phyloP scores from a whole-genome alignment of 37 sponge, comb jelly and placozoan genomes.

The Cliona cf. orientalis region DNA sequence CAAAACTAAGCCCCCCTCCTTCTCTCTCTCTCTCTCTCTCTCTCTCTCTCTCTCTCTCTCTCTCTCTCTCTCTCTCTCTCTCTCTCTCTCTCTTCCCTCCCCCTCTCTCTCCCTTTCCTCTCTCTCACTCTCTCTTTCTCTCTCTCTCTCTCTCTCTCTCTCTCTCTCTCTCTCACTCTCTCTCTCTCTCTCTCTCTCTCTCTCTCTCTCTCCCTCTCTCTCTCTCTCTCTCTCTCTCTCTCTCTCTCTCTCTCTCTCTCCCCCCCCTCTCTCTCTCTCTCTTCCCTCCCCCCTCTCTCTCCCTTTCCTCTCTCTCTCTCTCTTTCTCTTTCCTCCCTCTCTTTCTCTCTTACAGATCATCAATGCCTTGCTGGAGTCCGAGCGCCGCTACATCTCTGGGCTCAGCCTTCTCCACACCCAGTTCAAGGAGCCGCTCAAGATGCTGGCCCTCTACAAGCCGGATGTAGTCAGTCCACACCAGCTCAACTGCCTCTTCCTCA shows the following conservation, averaged over 20 bases:
- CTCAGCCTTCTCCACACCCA: slow-evolving; percentile 38
- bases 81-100: no score
- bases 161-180: slow-evolving; percentile 14
- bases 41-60: slow-evolving; percentile 31
- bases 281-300: slow-evolving; percentile 10
- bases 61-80: no score
- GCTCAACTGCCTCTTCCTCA: slow-evolving; percentile 66
- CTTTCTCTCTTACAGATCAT: slow-evolving; percentile 71
- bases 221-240: slow-evolving; percentile 26
- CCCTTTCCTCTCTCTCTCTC: no score
- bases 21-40: slow-evolving; percentile 22
- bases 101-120: slow-evolving; percentile 15
- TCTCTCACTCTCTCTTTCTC: slow-evolving; percentile 14
- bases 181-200: slow-evolving; percentile 13
- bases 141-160: slow-evolving; percentile 30
- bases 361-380: slow-evolving; percentile 59
- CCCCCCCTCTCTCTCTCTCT: no score
- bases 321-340: slow-evolving; percentile 15
- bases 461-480: slow-evolving; percentile 43
- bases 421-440: slow-evolving; percentile 71
- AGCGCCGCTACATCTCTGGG: slow-evolving; percentile 54
- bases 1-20: neutral
- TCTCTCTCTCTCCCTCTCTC: slow-evolving; percentile 26
- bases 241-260: slow-evolving; percentile 21
- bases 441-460: slow-evolving; percentile 65